These are phyloP conservation scores for Ianthella basta DNA, from an alignment of 37 sponge, comb jelly and placozoan genomes.

Conservation along the genomic window DNA sequence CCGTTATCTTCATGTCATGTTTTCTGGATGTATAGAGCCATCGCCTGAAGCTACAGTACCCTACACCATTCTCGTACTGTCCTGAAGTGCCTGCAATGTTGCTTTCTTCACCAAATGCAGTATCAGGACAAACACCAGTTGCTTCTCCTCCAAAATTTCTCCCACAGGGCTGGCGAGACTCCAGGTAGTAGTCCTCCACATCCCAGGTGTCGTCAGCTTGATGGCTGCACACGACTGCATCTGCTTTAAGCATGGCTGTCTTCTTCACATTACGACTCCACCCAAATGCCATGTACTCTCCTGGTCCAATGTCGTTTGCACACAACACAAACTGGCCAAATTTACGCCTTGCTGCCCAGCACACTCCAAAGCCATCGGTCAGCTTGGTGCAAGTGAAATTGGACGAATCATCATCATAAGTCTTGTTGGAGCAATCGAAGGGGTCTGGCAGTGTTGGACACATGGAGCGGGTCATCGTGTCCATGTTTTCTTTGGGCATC, in stretches of 20 bases:
- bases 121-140: conserved; percentile 5
- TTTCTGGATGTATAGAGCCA: neutral
- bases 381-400: neutral
- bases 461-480: no score
- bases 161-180: neutral
- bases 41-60: conserved; percentile 1
- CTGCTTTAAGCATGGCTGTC: neutral
- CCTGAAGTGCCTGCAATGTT: neutral
- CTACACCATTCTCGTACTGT: no score
- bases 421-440: neutral
- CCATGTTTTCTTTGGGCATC: no score
- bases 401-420: no score
- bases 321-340: neutral
- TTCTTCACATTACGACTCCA: neutral
- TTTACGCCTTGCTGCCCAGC: neutral
- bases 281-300: conserved; percentile 22
- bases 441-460: no score
- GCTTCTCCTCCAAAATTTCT: neutral
- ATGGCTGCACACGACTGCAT: neutral
- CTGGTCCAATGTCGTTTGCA: neutral
- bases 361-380: neutral
- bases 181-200: conserved; percentile 1
- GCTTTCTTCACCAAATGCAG: neutral
- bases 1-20: neutral
- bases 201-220: neutral